phyloP scores from a whole-genome alignment of 2,888 invertebrate genomes.

The Entomobrya proxima region DNA sequence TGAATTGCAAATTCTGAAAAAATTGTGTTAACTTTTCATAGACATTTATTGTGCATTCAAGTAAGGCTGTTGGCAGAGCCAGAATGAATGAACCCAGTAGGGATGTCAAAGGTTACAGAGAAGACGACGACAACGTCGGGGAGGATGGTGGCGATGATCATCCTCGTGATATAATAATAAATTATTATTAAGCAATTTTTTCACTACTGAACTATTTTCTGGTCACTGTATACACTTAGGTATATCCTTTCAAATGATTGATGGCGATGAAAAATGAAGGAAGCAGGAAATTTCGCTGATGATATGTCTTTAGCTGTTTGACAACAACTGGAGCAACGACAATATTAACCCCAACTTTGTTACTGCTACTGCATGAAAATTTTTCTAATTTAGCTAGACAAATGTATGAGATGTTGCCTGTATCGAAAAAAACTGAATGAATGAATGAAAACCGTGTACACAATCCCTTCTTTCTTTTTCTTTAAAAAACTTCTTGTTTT shows the following conservation, averaged over 20 bases:
- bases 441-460: constrained; percentile 4
- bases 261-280: constrained; percentile 39
- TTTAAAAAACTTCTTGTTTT: background rate
- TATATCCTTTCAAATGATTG: background rate
- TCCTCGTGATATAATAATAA: background rate
- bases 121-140: background rate
- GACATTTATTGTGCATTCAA: background rate
- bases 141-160: background rate
- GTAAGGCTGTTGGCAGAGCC: background rate
- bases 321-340: constrained; percentile 31
- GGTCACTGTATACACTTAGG: background rate
- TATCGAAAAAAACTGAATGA: background rate
- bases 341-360: constrained; percentile 31
- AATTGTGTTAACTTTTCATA: background rate
- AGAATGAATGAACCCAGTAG: constrained; percentile 11
- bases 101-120: constrained; percentile 46
- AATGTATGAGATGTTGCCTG: constrained; percentile 20
- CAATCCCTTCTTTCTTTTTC: background rate
- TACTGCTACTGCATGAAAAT: background rate
- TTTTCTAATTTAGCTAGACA: background rate
- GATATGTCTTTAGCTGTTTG: background rate
- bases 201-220: constrained; percentile 27
- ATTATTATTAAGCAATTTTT: no score
- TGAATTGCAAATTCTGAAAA: constrained; percentile 9
- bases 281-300: constrained; percentile 60